Percentiles rank a stretch among this genome's conserved stretches.
phyloP scores from a whole-genome alignment of 2,888 invertebrate genomes.

The Drosophila anomelani region DNA sequence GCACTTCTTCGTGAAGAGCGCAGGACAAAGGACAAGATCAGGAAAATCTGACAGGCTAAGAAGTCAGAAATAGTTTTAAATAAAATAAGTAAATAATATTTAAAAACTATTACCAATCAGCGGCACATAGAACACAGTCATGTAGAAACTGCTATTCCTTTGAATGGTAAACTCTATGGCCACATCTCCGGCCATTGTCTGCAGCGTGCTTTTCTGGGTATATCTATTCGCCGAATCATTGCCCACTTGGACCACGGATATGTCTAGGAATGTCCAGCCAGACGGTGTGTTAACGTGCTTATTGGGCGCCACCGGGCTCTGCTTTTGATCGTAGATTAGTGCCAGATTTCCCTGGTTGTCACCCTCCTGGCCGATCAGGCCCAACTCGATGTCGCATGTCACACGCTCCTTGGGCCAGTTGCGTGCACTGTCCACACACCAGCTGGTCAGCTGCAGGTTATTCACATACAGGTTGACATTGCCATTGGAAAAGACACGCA shows the following conservation, averaged over 20 bases:
- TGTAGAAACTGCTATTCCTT: slow-evolving; percentile 80
- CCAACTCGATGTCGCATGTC: slow-evolving; percentile 77
- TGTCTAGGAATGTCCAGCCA: slow-evolving; percentile 77
- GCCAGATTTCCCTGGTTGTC: slow-evolving; percentile 39
- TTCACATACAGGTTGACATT: slow-evolving; percentile 65
- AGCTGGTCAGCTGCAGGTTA: slow-evolving; percentile 75
- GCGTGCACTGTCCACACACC: slow-evolving; percentile 78
- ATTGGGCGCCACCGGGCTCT: slow-evolving; percentile 61
- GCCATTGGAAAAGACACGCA: slow-evolving; percentile 73
- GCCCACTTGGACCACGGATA: slow-evolving; percentile 63
- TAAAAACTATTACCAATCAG: slow-evolving; percentile 64
- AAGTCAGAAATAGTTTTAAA: neutral
- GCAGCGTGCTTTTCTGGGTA: slow-evolving; percentile 58
- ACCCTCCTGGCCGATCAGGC: slow-evolving; percentile 72
- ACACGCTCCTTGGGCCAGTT: slow-evolving; percentile 83
- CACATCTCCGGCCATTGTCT: slow-evolving; percentile 74
- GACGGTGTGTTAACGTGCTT: slow-evolving; percentile 75
- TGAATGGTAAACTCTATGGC: slow-evolving; percentile 72
- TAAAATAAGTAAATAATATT: neutral
- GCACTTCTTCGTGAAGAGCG: slow-evolving; percentile 80
- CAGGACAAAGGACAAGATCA: slow-evolving; percentile 79
- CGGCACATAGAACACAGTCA: slow-evolving; percentile 79
- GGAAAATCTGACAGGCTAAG: slow-evolving; percentile 74
- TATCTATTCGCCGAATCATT: slow-evolving; percentile 61
- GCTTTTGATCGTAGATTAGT: slow-evolving; percentile 57